These are phyloP conservation scores for Ceratosolen solmsi DNA, from an alignment of 1,140 invertebrate genomes.

Conservation along the genomic window DNA sequence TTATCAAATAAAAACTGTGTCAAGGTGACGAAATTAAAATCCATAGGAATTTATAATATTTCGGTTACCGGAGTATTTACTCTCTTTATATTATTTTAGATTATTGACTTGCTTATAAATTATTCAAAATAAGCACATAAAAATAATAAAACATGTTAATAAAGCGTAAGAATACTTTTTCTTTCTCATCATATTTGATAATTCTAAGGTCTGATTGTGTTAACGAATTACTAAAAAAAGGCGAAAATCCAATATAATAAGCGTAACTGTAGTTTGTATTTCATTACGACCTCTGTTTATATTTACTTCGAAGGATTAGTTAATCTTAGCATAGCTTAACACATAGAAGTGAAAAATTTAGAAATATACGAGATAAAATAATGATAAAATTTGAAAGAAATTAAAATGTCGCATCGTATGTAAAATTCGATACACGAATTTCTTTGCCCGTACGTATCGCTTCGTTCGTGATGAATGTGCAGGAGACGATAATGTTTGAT, in stretches of 20 bases:
- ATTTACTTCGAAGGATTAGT: slow-evolving; percentile 18
- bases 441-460: slow-evolving; percentile 1
- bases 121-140: no score
- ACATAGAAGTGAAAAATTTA: neutral
- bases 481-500: slow-evolving; percentile 24
- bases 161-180: no score
- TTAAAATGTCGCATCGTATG: neutral
- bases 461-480: neutral
- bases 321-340: neutral
- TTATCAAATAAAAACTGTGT: neutral
- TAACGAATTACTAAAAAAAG: no score
- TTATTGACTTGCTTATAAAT: no score
- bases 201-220: no score
- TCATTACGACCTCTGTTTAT: neutral
- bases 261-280: neutral
- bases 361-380: slow-evolving; percentile 18
- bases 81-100: no score
- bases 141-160: no score
- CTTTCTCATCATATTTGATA: no score
- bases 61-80: no score
- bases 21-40: neutral
- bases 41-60: neutral
- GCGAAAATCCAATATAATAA: no score
- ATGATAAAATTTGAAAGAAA: slow-evolving; percentile 9
- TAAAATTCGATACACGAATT: slow-evolving; percentile 12